Evolutionary conservation across 2,888 invertebrate genomes (phyloP), one percentile per base, ranked within the genome.

Genomic region (Eretmocerus hayati): DNA sequence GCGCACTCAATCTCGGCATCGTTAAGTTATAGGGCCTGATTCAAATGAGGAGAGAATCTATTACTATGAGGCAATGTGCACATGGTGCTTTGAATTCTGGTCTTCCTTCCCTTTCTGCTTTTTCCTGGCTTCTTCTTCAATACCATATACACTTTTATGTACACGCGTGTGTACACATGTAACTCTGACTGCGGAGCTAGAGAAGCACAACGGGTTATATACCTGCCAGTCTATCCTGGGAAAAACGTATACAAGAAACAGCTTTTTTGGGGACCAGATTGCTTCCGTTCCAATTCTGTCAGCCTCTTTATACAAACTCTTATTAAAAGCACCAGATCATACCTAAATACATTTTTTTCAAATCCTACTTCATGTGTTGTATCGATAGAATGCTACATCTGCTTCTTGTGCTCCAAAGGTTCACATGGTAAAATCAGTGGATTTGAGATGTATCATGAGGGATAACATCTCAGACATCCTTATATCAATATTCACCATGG

Each of bases 151-250:
- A 16, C 22, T 9, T 40, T 11, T 26, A n/a, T 35, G 30, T 30
- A 30, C 22, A 30, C n/a, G 33, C 36, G 30, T 31, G 5, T 30
- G 13, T 8, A 13, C 30, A 30, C 30, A 8, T 8, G 30, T 13
- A 30, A 30, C 30, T 13, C 30, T 30, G 31, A 26, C 23, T 18
- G 31, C 40, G 15, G 19, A 32, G n/a, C n/a, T n/a, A n/a, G n/a
- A n/a, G n/a, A 6, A 6, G 30, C 35, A 20, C 48, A 52, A 48
- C 52, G 48, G 48, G 52, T 48, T 52, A 48, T 48, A 48, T 52
- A 39, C 45, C 30, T 13, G 36, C 21, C 15, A 16, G 48, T 5
- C 5, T 9, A 15, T 53, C 62, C 57, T 62, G 62, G 62, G 62
- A 62, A 62, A 62, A 61, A 39, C 53, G 45, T 20, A 41, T 41